These are phyloP conservation scores for Maconellicoccus hirsutus DNA, from an alignment of 1,140 invertebrate species.

Conservation along the genomic window DNA sequence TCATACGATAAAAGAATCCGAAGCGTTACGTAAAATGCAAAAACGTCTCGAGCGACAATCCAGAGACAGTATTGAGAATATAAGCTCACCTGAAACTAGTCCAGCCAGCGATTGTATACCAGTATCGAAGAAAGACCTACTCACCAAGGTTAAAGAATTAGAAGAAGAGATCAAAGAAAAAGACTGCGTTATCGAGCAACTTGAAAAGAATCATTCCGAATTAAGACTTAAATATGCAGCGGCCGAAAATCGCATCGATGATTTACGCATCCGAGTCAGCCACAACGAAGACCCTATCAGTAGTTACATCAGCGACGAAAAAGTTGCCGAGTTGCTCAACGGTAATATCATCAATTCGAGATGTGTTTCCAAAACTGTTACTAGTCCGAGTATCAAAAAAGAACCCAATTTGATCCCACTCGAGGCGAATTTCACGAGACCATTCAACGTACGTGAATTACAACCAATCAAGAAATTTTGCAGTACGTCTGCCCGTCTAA, in stretches of 20 bases:
- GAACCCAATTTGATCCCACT: neutral
- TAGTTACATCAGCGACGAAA: slow-evolving; percentile 2
- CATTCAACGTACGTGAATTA: neutral
- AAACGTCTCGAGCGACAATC: neutral
- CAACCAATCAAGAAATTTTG: neutral
- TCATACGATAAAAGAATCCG: neutral
- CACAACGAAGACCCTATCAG: neutral
- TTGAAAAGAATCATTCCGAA: neutral
- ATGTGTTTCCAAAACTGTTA: neutral
- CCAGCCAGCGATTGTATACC: neutral
- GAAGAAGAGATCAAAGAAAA: slow-evolving; percentile 11
- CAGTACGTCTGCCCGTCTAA: neutral
- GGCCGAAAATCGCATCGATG: neutral
- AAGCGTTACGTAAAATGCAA: slow-evolving; percentile 12
- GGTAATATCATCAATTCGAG: neutral
- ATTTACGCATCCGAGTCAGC: neutral
- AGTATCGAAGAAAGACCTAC: neutral
- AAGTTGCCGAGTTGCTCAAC: neutral
- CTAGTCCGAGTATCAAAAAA: neutral
- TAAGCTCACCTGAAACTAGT: neutral
- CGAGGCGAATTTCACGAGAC: neutral
- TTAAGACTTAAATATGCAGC: neutral
- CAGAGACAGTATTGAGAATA: neutral
- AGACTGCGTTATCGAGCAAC: slow-evolving; percentile 16
- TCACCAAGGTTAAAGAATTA: neutral